Evolutionary conservation across 2,113 vertebrate species (phyloP), one percentile per base, ranked within the genome.

Genomic region (Sebastes schlegelii): DNA sequence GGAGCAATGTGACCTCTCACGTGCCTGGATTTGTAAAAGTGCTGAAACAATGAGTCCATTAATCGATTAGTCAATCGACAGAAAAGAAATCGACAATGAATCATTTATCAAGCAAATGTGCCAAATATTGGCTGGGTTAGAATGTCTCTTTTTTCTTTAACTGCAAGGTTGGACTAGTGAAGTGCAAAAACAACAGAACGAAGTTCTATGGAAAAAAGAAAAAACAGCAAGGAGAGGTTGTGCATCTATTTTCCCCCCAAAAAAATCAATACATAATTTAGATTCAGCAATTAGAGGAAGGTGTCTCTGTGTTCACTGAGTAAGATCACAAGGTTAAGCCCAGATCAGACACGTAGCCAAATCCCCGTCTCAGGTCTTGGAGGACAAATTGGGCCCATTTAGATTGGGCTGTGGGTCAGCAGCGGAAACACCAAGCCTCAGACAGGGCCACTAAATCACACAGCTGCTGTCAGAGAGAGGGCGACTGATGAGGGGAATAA

Each of bases 371-470:
- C 64, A 54, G 58, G 23, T 65, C 61, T 12, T 17, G 11, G 23
- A 68, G 68, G 55, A 86, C 78, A 88, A 90, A 82, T 67, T 71
- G 73, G 17, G 23, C 62, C 67, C 60, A 69, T 91, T 89, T 72
- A 84, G 46, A 63, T n/a, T 26, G 74, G 69, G 60, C 82, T 55
- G 54, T 26, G 78, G 83, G 82, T 87, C 81, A 83, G 64, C 78
- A 73, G 69, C 49, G 19, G 73, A 77, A 88, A 88, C 73, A 46
- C 71, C 14, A 51, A 64, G 86, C 54, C 57, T 60, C 62, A 77
- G 84, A 88, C 76, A 70, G 78, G 74, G 49, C 62, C 83, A 68
- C 66, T 84, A 85, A 87, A 91, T 91, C 86, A 85, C 77, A 74
- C 23, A 43, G 78, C 46, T 80, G 63, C 79, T 55, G 65, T 78